Percentiles rank a stretch among this genome's conserved stretches.
phyloP scores from a whole-genome alignment of 2,113 vertebrate genomes.

The Podarcis raffonei region DNA sequence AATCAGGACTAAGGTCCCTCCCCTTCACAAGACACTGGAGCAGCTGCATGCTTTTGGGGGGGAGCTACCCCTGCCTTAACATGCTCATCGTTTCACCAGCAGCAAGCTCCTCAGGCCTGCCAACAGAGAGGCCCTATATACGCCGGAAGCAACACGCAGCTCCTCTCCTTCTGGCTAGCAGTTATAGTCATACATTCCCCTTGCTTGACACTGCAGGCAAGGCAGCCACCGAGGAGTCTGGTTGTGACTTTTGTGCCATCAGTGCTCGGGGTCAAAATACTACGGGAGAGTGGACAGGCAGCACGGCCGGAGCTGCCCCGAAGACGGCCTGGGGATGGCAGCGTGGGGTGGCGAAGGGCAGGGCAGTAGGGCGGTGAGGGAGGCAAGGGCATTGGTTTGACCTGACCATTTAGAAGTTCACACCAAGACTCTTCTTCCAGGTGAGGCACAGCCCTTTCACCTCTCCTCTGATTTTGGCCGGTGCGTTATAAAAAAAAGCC shows the following conservation, averaged over 20 bases:
- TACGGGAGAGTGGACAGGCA: neutral
- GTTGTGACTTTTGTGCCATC: neutral
- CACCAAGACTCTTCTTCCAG: constrained; percentile 21
- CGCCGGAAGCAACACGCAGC: neutral
- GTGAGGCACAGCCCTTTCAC: constrained; percentile 11
- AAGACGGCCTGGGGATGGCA: too few relatives aligned
- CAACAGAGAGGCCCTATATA: neutral
- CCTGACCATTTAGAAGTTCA: constrained; percentile 24
- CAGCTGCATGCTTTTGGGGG: neutral
- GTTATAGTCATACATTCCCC: neutral
- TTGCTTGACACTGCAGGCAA: neutral
- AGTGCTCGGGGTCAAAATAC: neutral
- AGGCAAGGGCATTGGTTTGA: neutral
- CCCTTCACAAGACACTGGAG: neutral
- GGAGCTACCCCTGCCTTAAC: neutral
- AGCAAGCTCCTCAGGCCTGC: neutral
- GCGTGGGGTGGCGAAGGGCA: too few relatives aligned
- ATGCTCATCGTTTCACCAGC: neutral
- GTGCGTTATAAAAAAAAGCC: neutral
- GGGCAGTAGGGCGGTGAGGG: neutral
- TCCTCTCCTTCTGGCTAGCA: neutral
- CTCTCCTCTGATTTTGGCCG: constrained; percentile 15
- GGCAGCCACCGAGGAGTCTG: neutral
- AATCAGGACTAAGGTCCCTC: neutral
- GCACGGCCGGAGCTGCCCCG: neutral